Evolutionary conservation across 2,797 vertebrate genomes (phyloP), one percentile per base, ranked within the genome.

Genomic region (Tangara arthus): DNA sequence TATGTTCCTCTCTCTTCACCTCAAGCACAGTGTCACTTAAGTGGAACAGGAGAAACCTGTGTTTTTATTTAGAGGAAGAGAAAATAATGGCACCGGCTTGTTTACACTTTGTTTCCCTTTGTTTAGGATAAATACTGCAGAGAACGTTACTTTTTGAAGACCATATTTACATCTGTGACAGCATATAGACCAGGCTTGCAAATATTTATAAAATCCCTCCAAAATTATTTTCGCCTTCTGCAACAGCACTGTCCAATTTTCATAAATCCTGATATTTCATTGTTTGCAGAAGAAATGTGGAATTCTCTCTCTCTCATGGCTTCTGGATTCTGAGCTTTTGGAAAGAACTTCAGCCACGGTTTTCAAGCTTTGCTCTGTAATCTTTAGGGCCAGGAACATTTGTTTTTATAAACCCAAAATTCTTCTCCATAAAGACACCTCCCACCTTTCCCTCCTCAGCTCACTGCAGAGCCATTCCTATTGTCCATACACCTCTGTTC

Each of bases 121-220:
- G 71, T 82, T 92, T 92, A 63, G 55, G 50, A 63, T 61, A 81
- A 80, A 57, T 41, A 85, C 8, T 39, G 44, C 30, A 78, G 12
- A 92, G 53, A 90, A 91, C 2, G 26, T 32, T 75, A 55, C 44
- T 87, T 97, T 84, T 42, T 80, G 49, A 92, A 73, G 69, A 21
- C 3, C 42, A 23, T 64, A 77, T 77, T 94, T 79, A 77, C 27
- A 66, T 76, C 55, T 21, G n/a, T 49, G 78, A 82, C 89, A 93
- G 71, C 6, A 5, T 50, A 75, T 59, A 90, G 68, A 94, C 46
- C 30, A 71, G 18, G 11, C 50, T 15, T 78, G 32, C 60, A 96
- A 95, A 87, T 82, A 89, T 93, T 96, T 95, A 87, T 44, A 56
- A 65, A 65, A 82, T 66, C 46, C 9, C 37, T 60, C 59, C 52